phyloP scores from a whole-genome alignment of 2,888 invertebrate genomes.

The Trachelus troglodyta region DNA sequence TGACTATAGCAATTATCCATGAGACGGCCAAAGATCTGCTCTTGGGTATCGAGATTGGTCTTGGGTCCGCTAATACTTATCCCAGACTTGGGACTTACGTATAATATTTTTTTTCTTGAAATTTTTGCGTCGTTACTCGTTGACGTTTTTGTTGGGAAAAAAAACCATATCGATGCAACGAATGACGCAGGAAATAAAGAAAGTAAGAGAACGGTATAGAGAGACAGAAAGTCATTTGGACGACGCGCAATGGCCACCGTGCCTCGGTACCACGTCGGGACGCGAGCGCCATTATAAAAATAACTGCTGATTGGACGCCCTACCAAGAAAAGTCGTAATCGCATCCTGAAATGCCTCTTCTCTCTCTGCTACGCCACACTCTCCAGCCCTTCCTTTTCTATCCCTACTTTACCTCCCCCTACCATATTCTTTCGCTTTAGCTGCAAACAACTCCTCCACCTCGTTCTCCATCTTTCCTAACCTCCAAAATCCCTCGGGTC shows the following conservation, averaged over 20 bases:
- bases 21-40: too few species aligned
- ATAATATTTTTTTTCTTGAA: not conserved
- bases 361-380: constrained; percentile 18
- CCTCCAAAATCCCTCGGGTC: not conserved
- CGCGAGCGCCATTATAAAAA: constrained; percentile 64
- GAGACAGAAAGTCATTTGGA: not conserved
- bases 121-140: not conserved
- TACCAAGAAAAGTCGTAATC: constrained; percentile 67
- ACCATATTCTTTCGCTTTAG: not conserved
- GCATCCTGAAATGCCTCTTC: constrained; percentile 58
- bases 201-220: not conserved
- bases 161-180: too few species aligned
- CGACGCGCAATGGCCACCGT: constrained; percentile 42
- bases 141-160: too few species aligned
- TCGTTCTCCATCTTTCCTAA: not conserved
- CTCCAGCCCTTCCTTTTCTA: constrained; percentile 11
- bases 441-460: constrained; percentile 8
- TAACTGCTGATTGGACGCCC: constrained; percentile 66
- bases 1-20: constrained; percentile 58
- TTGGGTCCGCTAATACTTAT: not conserved
- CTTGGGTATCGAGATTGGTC: not conserved
- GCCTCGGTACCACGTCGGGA: constrained; percentile 32
- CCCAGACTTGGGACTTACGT: not conserved
- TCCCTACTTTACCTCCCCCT: constrained; percentile 18
- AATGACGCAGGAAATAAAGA: not conserved